phyloP scores from a whole-genome alignment of 2,113 vertebrate genomes.

The Prolemur simus region DNA sequence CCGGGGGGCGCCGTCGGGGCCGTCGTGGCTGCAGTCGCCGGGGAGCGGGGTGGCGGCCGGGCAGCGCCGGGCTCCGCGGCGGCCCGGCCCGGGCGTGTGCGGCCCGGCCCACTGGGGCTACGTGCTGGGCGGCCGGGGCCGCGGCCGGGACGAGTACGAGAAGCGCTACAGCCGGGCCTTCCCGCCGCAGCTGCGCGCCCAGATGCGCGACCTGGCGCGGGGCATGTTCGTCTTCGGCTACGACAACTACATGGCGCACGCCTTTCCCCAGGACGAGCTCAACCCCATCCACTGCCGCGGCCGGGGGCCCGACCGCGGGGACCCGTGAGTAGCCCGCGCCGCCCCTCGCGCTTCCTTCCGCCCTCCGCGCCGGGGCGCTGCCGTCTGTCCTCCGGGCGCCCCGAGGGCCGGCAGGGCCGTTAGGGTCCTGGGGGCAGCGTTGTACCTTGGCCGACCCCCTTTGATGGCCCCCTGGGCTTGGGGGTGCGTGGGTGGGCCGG shows the following conservation, averaged over 20 bases:
- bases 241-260: slow-evolving; percentile 98
- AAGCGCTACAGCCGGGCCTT: slow-evolving; percentile 91
- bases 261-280: slow-evolving; percentile 96
- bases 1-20: not conserved
- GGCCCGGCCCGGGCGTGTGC: slow-evolving; percentile 16
- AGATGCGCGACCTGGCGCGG: slow-evolving; percentile 93
- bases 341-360: not conserved
- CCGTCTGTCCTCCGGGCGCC: not conserved
- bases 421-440: not conserved
- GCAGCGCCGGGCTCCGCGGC: not conserved
- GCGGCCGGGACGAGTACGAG: slow-evolving; percentile 90
- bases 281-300: slow-evolving; percentile 96
- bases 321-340: slow-evolving; percentile 90
- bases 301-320: slow-evolving; percentile 92
- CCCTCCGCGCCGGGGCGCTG: not conserved
- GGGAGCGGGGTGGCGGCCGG: not conserved
- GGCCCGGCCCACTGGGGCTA: slow-evolving; percentile 57
- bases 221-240: slow-evolving; percentile 98
- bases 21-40: slow-evolving; percentile 40
- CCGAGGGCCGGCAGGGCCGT: not conserved
- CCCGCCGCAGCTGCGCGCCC: slow-evolving; percentile 87
- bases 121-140: slow-evolving; percentile 76
- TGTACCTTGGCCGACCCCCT: not conserved
- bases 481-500: not conserved
- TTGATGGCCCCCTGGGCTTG: too few relatives aligned